Conservation (phyloP, 1,140 invertebrate genomes). For the Euschistus heros region DNA sequence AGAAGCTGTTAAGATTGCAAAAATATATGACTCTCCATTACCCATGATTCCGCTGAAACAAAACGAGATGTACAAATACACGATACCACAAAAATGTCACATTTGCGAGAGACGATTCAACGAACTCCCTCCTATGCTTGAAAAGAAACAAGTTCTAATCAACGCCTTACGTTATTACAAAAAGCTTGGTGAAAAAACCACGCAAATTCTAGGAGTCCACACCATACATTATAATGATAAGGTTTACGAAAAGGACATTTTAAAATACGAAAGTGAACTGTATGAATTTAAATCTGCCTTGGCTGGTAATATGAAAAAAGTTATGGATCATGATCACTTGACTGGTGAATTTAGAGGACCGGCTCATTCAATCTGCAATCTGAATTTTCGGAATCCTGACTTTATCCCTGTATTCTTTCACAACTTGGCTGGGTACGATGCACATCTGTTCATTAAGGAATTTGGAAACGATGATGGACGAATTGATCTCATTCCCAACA, state of each 20-base stretch:
- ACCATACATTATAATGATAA: background rate
- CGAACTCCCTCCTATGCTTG: background rate
- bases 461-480: background rate
- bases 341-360: background rate
- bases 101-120: background rate
- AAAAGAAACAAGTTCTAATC: background rate
- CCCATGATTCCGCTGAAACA: background rate
- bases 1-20: background rate
- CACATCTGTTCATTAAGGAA: too few relatives aligned
- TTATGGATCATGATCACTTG: background rate
- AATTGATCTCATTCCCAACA: background rate
- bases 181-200: too few relatives aligned
- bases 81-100: background rate
- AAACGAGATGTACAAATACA: background rate
- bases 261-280: background rate
- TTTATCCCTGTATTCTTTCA: background rate
- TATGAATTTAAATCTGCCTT: background rate
- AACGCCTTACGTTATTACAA: background rate
- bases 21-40: background rate
- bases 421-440: background rate
- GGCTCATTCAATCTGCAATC: background rate
- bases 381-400: background rate
- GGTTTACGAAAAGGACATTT: background rate
- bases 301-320: background rate
- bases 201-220: too few relatives aligned